Base-by-base conservation (phyloP, 2,888 invertebrate genomes). In the Escarpia spicata region DNA sequence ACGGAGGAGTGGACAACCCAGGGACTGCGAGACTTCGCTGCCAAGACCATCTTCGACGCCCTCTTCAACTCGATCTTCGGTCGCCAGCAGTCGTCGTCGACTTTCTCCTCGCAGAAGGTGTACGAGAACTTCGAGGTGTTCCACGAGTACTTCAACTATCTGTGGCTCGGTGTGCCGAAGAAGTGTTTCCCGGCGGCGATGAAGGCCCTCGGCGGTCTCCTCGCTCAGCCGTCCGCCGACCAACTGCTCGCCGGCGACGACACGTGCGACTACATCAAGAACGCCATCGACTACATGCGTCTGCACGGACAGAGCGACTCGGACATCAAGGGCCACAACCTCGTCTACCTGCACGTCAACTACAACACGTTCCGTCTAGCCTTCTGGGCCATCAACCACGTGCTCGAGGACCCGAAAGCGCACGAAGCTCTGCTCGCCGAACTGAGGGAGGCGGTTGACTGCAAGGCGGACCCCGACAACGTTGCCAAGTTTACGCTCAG, bases 21-120 rank as follows among this genome's bases (percentile, higher is more conserved):
- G 92, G 95, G 96, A 10, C 95, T 96, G 75, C 94, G 96, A 37
- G 93, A 94, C 12, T 95, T 96, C 94, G 95, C 95, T 26, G 95
- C 96, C n/a, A 94, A 95, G 90, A 96, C 96, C 45, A 94, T 96
- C 93, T 96, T 96, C 94, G 94, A 95, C 37, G 95, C 96, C 91
- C 95, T 96, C 92, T 96, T 96, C 94, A 96, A 96, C 95, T 95
- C 96, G 89, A 95, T 96, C 92, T 96, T 96, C 94, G 96, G 96
- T 89, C 75, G 75, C 75, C 26, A 75, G 26, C 19, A 75, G n/a
- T 2, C 75, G 19, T 75, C 75, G 52, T 9, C 89, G 37, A 90
- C 12, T 26, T 37, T 37, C 75, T 26, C 26, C 75, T 19, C 75
- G n/a, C 75, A 75, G 75, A 75, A 75, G 75, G 75, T 75, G 19